These are phyloP conservation scores for Clitarchus hookeri DNA, from an alignment of 2,888 invertebrate species.

Conservation along the genomic window DNA sequence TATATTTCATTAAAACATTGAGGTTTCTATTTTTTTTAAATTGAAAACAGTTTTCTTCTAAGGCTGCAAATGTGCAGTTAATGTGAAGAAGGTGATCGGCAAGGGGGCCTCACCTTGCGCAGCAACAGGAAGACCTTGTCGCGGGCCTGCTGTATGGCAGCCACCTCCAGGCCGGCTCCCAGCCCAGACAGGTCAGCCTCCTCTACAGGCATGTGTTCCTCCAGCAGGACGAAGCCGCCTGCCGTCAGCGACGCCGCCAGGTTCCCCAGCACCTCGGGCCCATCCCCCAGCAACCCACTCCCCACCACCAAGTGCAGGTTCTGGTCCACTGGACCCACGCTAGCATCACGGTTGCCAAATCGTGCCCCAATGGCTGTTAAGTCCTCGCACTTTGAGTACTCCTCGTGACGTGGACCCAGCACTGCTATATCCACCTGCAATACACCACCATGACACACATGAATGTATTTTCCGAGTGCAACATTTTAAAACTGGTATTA, in stretches of 20 bases:
- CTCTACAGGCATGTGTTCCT: slow-evolving; percentile 62
- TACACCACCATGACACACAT: neutral
- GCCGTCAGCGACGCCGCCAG: slow-evolving; percentile 66
- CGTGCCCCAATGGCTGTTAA: slow-evolving; percentile 68
- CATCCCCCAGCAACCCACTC: slow-evolving; percentile 63
- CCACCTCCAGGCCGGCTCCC: slow-evolving; percentile 51
- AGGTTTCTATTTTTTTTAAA: no score
- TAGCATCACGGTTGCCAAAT: slow-evolving; percentile 66
- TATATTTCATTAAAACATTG: no score
- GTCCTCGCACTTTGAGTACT: slow-evolving; percentile 58
- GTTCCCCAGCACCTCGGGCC: slow-evolving; percentile 60
- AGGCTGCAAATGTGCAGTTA: no score
- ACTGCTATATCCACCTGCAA: slow-evolving; percentile 61
- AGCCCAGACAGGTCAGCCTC: slow-evolving; percentile 54
- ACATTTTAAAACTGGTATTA: no score
- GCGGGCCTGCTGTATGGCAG: slow-evolving; percentile 67
- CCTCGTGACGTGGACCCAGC: slow-evolving; percentile 58
- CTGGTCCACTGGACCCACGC: slow-evolving; percentile 63
- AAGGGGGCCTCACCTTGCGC: slow-evolving; percentile 57
- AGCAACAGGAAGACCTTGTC: slow-evolving; percentile 70
- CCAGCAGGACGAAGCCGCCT: slow-evolving; percentile 73
- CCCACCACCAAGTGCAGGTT: slow-evolving; percentile 71
- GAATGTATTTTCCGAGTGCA: no score
- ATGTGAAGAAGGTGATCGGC: no score
- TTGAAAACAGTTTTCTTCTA: no score